These are phyloP conservation scores for Drosophila malerkotliana DNA, from an alignment of 1,140 invertebrate genomes.

Conservation along the genomic window DNA sequence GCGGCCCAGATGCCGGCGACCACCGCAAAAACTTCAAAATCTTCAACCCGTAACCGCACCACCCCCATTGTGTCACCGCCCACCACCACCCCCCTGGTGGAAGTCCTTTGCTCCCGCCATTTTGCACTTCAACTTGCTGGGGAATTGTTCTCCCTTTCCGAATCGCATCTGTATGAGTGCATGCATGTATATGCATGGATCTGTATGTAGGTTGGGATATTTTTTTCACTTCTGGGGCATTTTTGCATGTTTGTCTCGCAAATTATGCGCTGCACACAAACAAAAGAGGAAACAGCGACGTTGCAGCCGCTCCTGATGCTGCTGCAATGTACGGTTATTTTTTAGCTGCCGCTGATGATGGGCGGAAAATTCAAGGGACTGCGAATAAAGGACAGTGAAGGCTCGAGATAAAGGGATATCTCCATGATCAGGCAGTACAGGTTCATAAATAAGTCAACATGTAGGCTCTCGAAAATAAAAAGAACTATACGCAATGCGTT, in stretches of 20 bases:
- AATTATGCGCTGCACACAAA: conserved; percentile 80
- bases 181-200: conserved; percentile 26
- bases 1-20: conserved; percentile 22
- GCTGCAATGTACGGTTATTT: conserved; percentile 43
- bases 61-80: neutral
- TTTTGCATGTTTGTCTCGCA: conserved; percentile 81
- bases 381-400: conserved; percentile 21
- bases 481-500: neutral
- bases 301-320: conserved; percentile 28
- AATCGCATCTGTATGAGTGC: conserved; percentile 39
- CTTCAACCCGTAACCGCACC: conserved; percentile 24
- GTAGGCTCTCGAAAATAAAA: neutral
- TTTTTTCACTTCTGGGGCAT: conserved; percentile 75
- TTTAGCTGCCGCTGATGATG: conserved; percentile 53
- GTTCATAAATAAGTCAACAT: neutral
- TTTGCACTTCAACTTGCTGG: conserved; percentile 71
- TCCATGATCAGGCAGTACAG: conserved; percentile 4
- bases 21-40: conserved; percentile 49
- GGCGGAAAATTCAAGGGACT: conserved; percentile 43
- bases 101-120: conserved; percentile 52
- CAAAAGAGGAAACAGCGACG: conserved; percentile 69
- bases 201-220: conserved; percentile 38
- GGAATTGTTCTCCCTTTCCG: conserved; percentile 59
- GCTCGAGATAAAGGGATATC: conserved; percentile 17
- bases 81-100: conserved; percentile 5